Base-by-base conservation (phyloP, 2,888 invertebrate species). In the Drosophila antonietae region DNA sequence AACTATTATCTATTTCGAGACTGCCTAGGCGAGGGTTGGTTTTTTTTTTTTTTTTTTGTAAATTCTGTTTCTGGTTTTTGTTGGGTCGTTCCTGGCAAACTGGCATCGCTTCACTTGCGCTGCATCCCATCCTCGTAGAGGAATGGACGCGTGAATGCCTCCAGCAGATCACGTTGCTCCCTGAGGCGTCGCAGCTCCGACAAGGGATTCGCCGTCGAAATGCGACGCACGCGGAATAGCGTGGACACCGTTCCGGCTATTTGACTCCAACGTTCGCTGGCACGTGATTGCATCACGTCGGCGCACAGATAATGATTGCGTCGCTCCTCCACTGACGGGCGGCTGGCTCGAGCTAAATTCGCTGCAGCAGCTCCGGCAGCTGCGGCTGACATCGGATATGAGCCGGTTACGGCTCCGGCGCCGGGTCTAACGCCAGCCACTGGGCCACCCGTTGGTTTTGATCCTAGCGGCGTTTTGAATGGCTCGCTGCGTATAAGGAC, bases 161-260 rank as follows among this genome's bases (percentile, higher is more conserved):
- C 88, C n/a, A 88, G 64, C 12, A 83, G 63, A 28, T 88, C 83
- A 0, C 88, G 83, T 20, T 86, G 86, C 62, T 88, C 86, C 7
- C 86, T 67, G 56, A 80, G 7, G 0, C 86, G 78, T 2, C 75
- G 68, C 43, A 69, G 68, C 56, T 78, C 78, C 8, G 88, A 72
- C 20, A 60, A 0, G 0, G 83, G 83, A 31, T 72, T 46, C 39
- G 83, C 83, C 7, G 52, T 9, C 0, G 53, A n/a, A 31, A 35
- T 56, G 41, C 88, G 88, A 0, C 88, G 78, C 20, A 83, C 86
- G 1, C 83, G 78, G 12, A 88, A 83, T 4, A 83, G 47, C 0
- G 86, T 41, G 2, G 88, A 83, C 3, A 83, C 86, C 0, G 78
- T 83, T 20, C 63, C 52, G 9, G 88, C 78, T 2, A 83, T 72